Base-by-base conservation (phyloP, 2,113 vertebrate species). In the Leptodactylus fuscus region DNA sequence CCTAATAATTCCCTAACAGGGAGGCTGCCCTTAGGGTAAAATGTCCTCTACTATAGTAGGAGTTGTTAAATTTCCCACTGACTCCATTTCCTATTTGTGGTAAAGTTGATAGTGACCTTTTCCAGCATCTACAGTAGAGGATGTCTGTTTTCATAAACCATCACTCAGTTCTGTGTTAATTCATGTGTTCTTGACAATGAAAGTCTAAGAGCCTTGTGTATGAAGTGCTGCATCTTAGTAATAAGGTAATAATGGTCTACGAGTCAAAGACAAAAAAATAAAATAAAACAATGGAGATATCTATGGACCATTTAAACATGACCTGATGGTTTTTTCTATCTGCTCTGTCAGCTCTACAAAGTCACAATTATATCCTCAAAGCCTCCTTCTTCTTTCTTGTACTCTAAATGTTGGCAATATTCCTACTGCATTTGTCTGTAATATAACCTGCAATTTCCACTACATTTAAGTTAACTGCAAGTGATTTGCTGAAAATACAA, bases 371-470 rank as follows among this genome's bases (percentile, higher is more conserved):
- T 76, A 83, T 85, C 82, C 46, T 1, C 87, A 88, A 90, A 85
- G 76, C 2, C 88, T 78, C 2, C 88, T 78, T 83, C n/a, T 83
- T 18, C 18, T 85, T 85, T 70, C 20, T 55, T 85, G 79, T 32
- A 86, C 88, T 87, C 86, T 88, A 84, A 70, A 88, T 85, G 88
- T 82, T 88, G 87, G 88, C 44, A 27, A 83, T 87, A 87, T 89
- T 89, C 87, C 87, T 85, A 87, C 89, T 90, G 88, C 87, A 87
- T 87, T 89, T 90, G 81, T 88, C 89, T 88, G 89, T 88, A 81
- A 91, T 80, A 89, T 88, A 93, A 91, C 91, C 90, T 87, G 87
- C 84, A 91, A 92, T 93, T 93, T 92, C 90, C 89, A 90, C 85
- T 87, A 87, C 89, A 90, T 89, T 92, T 92, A 87, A 87, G 88